A percentile compares a stretch with the other conserved stretches of the same genome.
phyloP scores from a whole-genome alignment of 2,113 vertebrate genomes.

The Lepus americanus region DNA sequence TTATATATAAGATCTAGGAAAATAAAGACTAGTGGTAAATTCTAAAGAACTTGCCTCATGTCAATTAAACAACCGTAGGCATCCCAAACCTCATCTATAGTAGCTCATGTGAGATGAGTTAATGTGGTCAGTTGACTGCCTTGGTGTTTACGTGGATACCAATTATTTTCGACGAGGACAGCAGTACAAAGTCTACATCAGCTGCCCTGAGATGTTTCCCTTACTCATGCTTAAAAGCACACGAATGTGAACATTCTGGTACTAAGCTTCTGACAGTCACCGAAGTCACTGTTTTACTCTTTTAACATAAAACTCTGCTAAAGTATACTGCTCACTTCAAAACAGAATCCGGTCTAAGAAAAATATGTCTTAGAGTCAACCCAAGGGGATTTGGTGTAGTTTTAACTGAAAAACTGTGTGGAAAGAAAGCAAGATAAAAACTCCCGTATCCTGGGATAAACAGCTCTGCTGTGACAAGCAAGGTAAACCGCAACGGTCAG shows the following conservation, averaged over 20 bases:
- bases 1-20: constrained; percentile 43
- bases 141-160: constrained; percentile 62
- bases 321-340: not conserved
- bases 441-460: not conserved
- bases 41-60: constrained; percentile 62
- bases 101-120: constrained; percentile 61
- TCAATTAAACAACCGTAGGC: constrained; percentile 46
- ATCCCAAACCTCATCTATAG: constrained; percentile 17
- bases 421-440: constrained; percentile 40
- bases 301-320: constrained; percentile 19
- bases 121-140: not conserved
- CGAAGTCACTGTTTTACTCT: not conserved
- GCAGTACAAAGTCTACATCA: not conserved
- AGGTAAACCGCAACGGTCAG: not conserved
- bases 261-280: constrained; percentile 22
- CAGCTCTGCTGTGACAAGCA: not conserved
- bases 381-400: not conserved
- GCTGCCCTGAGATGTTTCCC: not conserved
- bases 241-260: constrained; percentile 23
- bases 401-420: constrained; percentile 31
- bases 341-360: not conserved
- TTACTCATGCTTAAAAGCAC: constrained; percentile 45
- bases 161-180: constrained; percentile 18
- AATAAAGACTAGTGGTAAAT: constrained; percentile 53
- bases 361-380: constrained; percentile 38